Evolutionary conservation across 2,888 invertebrate species (phyloP).

Genomic region (Bellardia pandia): DNA sequence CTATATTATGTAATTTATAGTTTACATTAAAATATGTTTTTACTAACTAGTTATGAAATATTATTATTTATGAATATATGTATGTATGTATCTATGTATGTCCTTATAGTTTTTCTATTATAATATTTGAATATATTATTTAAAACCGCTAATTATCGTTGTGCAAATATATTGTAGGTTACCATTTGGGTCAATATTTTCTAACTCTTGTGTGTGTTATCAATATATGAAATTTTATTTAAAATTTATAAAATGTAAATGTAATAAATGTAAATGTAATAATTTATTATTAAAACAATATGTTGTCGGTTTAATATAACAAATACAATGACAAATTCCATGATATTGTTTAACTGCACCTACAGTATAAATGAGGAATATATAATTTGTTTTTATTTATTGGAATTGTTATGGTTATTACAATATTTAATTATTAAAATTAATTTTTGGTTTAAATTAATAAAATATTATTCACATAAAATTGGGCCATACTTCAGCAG

Average conservation of each 20-base stretch:
- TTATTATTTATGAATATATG: constrained; percentile 18
- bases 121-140: constrained; percentile 23
- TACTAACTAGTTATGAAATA: not conserved
- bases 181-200: not conserved
- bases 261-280: not conserved
- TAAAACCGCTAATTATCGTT: constrained; percentile 45
- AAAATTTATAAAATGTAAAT: constrained; percentile 16
- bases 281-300: constrained; percentile 28
- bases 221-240: not conserved
- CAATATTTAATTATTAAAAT: too few species aligned
- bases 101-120: not conserved
- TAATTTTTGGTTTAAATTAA: too few species aligned
- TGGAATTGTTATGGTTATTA: too few species aligned
- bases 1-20: not conserved
- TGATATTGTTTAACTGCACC: not conserved
- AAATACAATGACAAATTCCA: not conserved
- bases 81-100: not conserved
- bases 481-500: too few species aligned
- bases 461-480: too few species aligned
- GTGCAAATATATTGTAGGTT: constrained; percentile 16
- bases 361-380: not conserved
- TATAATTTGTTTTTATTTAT: too few species aligned
- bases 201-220: not conserved
- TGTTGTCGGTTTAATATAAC: not conserved
- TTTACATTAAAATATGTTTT: constrained; percentile 22